phyloP scores from a whole-genome alignment of 2,888 invertebrate genomes.

The Brachyptera risi region DNA sequence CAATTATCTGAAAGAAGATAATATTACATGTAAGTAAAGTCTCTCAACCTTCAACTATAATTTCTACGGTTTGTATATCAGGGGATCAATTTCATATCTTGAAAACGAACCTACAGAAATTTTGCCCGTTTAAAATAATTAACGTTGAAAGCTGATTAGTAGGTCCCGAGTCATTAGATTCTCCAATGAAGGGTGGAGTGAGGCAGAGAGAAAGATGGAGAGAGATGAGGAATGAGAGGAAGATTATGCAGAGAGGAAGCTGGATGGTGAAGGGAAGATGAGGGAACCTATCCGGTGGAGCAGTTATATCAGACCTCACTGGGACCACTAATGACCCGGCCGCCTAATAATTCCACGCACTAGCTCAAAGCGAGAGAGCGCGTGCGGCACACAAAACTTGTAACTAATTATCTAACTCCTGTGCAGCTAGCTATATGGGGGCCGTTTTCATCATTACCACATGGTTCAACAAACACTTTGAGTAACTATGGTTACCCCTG shows the following conservation, averaged over 20 bases:
- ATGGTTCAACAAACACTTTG: slow-evolving; percentile 9
- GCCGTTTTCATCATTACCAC: background rate
- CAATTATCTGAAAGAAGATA: too few relatives aligned
- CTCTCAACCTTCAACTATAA: too few relatives aligned
- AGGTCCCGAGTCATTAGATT: slow-evolving; percentile 25
- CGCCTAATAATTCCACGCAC: slow-evolving; percentile 18
- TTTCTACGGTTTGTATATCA: too few relatives aligned
- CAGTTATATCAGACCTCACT: slow-evolving; percentile 6
- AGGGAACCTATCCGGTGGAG: background rate
- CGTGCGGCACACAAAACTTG: slow-evolving; percentile 23
- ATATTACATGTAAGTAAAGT: too few relatives aligned
- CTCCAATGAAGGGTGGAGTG: slow-evolving; percentile 17
- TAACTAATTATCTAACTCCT: slow-evolving; percentile 24
- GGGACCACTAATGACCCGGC: slow-evolving; percentile 15
- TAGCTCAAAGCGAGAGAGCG: background rate
- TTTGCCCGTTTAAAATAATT: slow-evolving; percentile 26
- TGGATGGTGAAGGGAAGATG: background rate
- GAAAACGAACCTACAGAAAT: too few relatives aligned
- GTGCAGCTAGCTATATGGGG: background rate
- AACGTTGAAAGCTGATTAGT: slow-evolving; percentile 25
- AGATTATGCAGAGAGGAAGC: slow-evolving; percentile 9
- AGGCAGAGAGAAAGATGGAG: too few relatives aligned
- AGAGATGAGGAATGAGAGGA: slow-evolving; percentile 26
- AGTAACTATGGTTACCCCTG: background rate
- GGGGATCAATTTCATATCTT: too few relatives aligned